These are phyloP conservation scores for Stigmatopora argus DNA, from an alignment of 2,113 vertebrate genomes.

Conservation along the genomic window DNA sequence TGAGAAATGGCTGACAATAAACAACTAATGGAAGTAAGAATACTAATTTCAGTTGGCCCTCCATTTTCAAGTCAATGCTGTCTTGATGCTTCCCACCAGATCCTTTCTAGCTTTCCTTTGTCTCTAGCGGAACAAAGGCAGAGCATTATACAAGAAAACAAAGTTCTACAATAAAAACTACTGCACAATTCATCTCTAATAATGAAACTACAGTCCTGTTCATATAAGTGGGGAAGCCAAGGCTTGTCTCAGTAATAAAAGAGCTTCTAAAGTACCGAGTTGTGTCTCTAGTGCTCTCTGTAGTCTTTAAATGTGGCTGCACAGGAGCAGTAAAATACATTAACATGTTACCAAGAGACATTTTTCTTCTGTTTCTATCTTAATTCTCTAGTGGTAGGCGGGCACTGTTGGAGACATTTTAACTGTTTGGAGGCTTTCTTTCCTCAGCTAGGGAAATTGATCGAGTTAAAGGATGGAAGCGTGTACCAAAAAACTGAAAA, in stretches of 20 bases:
- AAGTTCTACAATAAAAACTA: neutral
- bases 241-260: constrained; percentile 2
- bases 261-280: neutral
- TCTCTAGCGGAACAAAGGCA: neutral
- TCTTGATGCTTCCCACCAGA: too few relatives aligned
- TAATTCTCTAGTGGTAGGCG: constrained; percentile 12
- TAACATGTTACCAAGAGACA: neutral
- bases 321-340: neutral
- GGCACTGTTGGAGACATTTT: constrained; percentile 22
- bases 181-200: neutral
- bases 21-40: too few relatives aligned
- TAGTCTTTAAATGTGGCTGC: neutral
- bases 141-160: neutral
- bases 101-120: neutral
- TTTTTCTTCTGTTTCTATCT: constrained; percentile 4
- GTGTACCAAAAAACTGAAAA: constrained; percentile 9
- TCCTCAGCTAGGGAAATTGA: constrained; percentile 4
- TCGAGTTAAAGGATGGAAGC: constrained; percentile 12
- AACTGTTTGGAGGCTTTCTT: constrained; percentile 21
- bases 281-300: neutral
- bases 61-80: too few relatives aligned
- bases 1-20: too few relatives aligned
- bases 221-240: neutral
- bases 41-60: too few relatives aligned
- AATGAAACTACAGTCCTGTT: neutral